A percentile compares a stretch with the other conserved stretches of the same genome.
phyloP scores from a whole-genome alignment of 37 sponge, comb jelly and placozoan species.

The Chondrosia reniformis region DNA sequence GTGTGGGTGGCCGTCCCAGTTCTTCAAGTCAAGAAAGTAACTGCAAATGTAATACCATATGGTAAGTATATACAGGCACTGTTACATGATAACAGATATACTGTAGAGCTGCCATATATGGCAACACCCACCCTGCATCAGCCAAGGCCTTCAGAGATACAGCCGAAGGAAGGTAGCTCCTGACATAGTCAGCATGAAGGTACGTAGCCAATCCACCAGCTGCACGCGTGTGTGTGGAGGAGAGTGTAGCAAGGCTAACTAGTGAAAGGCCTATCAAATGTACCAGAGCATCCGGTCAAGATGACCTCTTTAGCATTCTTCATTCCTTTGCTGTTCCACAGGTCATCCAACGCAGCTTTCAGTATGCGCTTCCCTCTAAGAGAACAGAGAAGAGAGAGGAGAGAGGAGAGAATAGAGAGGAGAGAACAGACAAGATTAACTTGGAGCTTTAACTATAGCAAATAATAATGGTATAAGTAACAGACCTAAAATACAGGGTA shows the following conservation, averaged over 20 bases:
- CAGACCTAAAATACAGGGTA: too few relatives aligned
- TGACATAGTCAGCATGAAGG: conserved; percentile 66
- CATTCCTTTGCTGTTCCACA: conserved; percentile 34
- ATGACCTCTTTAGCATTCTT: conserved; percentile 55
- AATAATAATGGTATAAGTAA: too few relatives aligned
- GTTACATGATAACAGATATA: background rate
- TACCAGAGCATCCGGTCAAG: conserved; percentile 85
- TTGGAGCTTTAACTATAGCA: too few relatives aligned
- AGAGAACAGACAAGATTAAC: too few relatives aligned
- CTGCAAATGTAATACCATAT: background rate
- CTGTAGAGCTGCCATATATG: background rate
- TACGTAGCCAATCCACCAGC: conserved; percentile 85
- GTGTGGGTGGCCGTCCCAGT: conserved; percentile 9
- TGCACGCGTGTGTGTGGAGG: too few relatives aligned
- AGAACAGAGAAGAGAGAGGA: too few relatives aligned
- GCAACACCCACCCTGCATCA: conserved; percentile 84
- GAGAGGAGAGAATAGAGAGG: too few relatives aligned
- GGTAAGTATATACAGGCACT: background rate
- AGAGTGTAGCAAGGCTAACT: too few relatives aligned
- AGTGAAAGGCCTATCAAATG: too few relatives aligned
- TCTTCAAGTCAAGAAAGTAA: conserved; percentile 27
- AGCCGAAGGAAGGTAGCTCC: conserved; percentile 21
- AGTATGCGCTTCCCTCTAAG: conserved; percentile 25
- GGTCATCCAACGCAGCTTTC: conserved; percentile 24
- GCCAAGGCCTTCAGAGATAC: conserved; percentile 44